Conservation (phyloP, 2,113 vertebrate species). For the Camarhynchus parvulus region DNA sequence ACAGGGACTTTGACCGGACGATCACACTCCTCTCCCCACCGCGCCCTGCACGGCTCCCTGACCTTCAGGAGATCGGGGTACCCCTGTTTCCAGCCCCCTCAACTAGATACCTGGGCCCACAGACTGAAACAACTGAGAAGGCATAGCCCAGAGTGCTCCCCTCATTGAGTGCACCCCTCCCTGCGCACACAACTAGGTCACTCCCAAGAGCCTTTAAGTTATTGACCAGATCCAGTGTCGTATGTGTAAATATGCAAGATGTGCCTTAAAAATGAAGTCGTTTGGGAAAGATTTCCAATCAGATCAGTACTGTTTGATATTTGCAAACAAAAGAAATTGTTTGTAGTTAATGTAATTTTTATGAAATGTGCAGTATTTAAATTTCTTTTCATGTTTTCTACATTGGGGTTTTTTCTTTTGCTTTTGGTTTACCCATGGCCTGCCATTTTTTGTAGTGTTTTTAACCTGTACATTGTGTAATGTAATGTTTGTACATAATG, state of each 20-base stretch:
- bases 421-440: slow-evolving; percentile 73
- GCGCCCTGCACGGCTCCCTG: slow-evolving; percentile 87
- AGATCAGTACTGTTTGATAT: slow-evolving; percentile 80
- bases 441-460: slow-evolving; percentile 83
- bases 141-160: slow-evolving; percentile 41
- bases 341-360: slow-evolving; percentile 85
- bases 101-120: slow-evolving; percentile 80
- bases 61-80: slow-evolving; percentile 89
- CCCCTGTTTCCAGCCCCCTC: slow-evolving; percentile 88
- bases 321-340: slow-evolving; percentile 77
- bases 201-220: slow-evolving; percentile 76
- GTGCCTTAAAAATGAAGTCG: slow-evolving; percentile 82
- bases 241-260: slow-evolving; percentile 80
- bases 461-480: slow-evolving; percentile 85
- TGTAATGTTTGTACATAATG: slow-evolving; percentile 87
- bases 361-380: slow-evolving; percentile 86
- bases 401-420: slow-evolving; percentile 28
- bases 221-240: slow-evolving; percentile 74
- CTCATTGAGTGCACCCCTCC: not conserved
- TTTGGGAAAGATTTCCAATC: slow-evolving; percentile 80
- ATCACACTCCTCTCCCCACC: slow-evolving; percentile 87
- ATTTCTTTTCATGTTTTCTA: slow-evolving; percentile 62
- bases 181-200: slow-evolving; percentile 57
- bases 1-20: slow-evolving; percentile 89
- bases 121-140: slow-evolving; percentile 75